Evolutionary conservation across 2,888 invertebrate genomes (phyloP).

Genomic region (Cetonia aurata): DNA sequence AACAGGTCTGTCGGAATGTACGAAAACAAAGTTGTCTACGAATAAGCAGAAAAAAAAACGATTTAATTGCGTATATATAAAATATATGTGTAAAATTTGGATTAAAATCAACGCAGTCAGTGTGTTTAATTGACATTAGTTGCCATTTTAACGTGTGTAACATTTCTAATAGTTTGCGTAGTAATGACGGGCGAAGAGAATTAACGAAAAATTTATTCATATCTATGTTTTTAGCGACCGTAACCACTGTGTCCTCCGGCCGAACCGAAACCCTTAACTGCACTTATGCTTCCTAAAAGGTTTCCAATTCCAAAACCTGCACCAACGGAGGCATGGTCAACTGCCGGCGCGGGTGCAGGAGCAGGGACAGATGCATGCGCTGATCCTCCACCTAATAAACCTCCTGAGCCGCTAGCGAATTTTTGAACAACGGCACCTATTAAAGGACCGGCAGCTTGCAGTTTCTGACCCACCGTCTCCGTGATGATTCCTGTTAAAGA

Average conservation of each 20-base stretch:
- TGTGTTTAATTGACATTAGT: too few relatives aligned
- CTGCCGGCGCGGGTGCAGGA: constrained; percentile 12
- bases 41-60: too few relatives aligned
- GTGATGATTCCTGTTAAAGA: constrained; percentile 77
- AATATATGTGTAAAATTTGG: too few relatives aligned
- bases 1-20: too few relatives aligned
- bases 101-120: too few relatives aligned
- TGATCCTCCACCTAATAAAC: constrained; percentile 64
- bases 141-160: neutral
- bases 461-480: constrained; percentile 78
- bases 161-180: neutral
- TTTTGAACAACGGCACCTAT: constrained; percentile 78
- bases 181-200: neutral
- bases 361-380: constrained; percentile 19
- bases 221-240: constrained; percentile 14
- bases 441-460: constrained; percentile 68
- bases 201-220: too few relatives aligned
- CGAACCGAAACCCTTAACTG: constrained; percentile 63
- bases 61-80: too few relatives aligned
- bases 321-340: constrained; percentile 13
- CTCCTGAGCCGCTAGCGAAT: constrained; percentile 70
- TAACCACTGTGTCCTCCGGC: constrained; percentile 59
- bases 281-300: constrained; percentile 62
- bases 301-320: constrained; percentile 71
- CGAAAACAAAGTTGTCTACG: too few relatives aligned